A percentile compares a stretch with the other conserved stretches of the same genome.
phyloP scores from a whole-genome alignment of 2,113 vertebrate species.

The Petromus typicus region DNA sequence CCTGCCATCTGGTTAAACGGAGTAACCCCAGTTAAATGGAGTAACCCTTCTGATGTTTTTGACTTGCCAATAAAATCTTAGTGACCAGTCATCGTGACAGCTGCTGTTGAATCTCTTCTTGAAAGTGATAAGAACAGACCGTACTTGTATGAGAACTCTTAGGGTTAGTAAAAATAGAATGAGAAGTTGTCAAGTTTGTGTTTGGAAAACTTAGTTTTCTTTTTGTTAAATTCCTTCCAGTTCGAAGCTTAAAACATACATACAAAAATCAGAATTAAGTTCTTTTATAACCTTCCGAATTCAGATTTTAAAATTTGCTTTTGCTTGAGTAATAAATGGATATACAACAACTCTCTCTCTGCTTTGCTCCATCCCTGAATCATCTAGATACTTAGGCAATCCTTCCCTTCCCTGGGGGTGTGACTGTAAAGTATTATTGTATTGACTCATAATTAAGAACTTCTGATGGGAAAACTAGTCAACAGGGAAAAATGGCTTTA shows the following conservation, averaged over 20 bases:
- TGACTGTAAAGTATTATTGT: constrained; percentile 64
- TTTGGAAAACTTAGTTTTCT: constrained; percentile 53
- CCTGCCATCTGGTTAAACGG: constrained; percentile 46
- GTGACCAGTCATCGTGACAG: constrained; percentile 4
- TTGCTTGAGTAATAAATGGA: constrained; percentile 2
- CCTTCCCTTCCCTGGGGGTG: constrained; percentile 60
- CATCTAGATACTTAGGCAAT: constrained; percentile 57
- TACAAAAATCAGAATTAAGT: constrained; percentile 11
- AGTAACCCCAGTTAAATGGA: too few relatives aligned
- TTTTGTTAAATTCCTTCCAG: constrained; percentile 35
- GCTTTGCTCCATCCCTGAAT: background rate
- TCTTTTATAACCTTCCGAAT: background rate
- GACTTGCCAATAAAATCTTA: constrained; percentile 28
- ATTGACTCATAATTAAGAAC: constrained; percentile 78
- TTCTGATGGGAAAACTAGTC: constrained; percentile 79
- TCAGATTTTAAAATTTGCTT: constrained; percentile 54
- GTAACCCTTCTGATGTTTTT: constrained; percentile 58
- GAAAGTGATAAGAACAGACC: constrained; percentile 62
- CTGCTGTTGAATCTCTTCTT: constrained; percentile 52
- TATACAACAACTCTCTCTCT: background rate
- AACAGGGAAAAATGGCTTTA: constrained; percentile 50
- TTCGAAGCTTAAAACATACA: constrained; percentile 46
- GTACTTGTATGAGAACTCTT: constrained; percentile 50
- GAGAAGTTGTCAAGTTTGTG: constrained; percentile 55
- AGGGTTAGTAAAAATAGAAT: constrained; percentile 41